Evolutionary conservation across 2,888 invertebrate species (phyloP).

Genomic region (Xylota sylvarum): DNA sequence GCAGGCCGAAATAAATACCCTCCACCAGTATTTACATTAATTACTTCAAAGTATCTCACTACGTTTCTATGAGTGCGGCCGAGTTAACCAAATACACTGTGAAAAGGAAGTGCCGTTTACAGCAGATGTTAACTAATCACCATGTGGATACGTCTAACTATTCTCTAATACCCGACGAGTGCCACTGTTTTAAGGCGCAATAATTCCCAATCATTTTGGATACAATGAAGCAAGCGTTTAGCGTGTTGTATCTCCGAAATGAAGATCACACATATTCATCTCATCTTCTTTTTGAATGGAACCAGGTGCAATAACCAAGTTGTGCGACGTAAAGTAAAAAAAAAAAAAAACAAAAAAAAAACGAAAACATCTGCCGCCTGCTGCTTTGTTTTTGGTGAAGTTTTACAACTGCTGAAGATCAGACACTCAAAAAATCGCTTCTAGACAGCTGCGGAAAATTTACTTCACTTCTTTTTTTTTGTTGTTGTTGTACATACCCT

Average conservation of each 20-base stretch:
- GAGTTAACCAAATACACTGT: background rate
- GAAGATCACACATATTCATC: conserved; percentile 61
- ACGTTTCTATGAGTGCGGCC: conserved; percentile 11
- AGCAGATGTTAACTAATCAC: conserved; percentile 55
- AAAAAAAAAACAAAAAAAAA: conserved; percentile 33
- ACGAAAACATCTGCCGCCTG: conserved; percentile 71
- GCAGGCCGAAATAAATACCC: conserved; percentile 17
- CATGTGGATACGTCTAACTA: conserved; percentile 20
- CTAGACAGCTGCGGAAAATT: conserved; percentile 66
- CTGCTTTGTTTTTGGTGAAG: conserved; percentile 62
- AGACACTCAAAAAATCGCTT: conserved; percentile 57
- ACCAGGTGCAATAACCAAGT: conserved; percentile 76
- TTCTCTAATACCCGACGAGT: conserved; percentile 48
- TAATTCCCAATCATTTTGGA: conserved; percentile 30
- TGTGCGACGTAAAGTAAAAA: conserved; percentile 50
- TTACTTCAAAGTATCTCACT: background rate
- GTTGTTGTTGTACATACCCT: conserved; percentile 13
- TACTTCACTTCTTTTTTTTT: background rate
- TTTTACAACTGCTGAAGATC: conserved; percentile 69
- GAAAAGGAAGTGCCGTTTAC: background rate
- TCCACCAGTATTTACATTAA: conserved; percentile 36
- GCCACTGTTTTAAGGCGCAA: conserved; percentile 53
- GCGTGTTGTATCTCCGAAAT: conserved; percentile 17
- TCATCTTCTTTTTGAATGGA: conserved; percentile 65
- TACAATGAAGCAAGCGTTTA: conserved; percentile 38